Evolutionary conservation across 35 echinoderm and acorn worm genomes (phyloP), one percentile per base, ranked within the genome.

Genomic region (Heliocidaris erythrogramma): DNA sequence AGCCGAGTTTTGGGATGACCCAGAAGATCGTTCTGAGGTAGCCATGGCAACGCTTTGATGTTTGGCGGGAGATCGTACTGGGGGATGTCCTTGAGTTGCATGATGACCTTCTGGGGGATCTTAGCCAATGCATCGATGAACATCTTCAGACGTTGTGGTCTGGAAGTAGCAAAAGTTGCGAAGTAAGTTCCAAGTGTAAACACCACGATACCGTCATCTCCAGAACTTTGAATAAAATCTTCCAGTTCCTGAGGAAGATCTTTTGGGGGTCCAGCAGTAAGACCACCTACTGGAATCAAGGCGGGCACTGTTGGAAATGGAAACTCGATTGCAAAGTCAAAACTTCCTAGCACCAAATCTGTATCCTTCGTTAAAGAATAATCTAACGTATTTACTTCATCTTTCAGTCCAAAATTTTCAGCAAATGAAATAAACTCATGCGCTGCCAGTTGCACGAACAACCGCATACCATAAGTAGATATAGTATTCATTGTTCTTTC

Each of bases 21-120:
- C 5, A 97, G 86, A 35, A 97, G 85, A 52, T 97, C 95, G 93
- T 97, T 97, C 13, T 94, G 95, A 8, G 97, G 97, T 21, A 97
- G 56, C 95, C 95, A 97, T 21, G 96, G 42, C 13, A 96, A 53
- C 49, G 90, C 30, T 53, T 96, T 96, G 14, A 93, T 61, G 59
- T 97, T 97, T 59, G 61, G 47, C 21, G 61, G 52, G 2, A 95
- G 9, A 21, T 47, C 27, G 29, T 49, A 31, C 31, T 42, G 9
- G 61, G 61, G 31, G 1, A 29, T 49, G 8, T 11, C 49, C 32
- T 85, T 88, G 86, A 65, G 92, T 60, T 97, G 96, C 95, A 86
- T 94, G n/a, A 97, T 88, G 10, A 97, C 97, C 31, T 94, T 85
- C 30, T 94, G 65, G 18, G 85, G 86, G 78, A 97, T 24, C 50